phyloP scores from a whole-genome alignment of 2,888 invertebrate genomes.

The Patella depressa region DNA sequence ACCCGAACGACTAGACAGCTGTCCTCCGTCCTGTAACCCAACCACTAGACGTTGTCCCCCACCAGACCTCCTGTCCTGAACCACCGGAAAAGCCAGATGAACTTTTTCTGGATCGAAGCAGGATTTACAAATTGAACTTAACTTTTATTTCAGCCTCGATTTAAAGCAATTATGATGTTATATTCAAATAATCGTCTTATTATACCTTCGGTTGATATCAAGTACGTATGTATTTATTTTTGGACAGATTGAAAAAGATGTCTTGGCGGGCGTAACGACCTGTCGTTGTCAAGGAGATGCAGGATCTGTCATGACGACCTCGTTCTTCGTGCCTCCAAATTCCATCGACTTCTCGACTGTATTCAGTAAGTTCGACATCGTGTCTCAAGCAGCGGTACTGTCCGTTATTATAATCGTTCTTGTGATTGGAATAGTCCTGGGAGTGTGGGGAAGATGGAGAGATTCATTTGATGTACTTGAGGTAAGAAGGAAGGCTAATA shows the following conservation, averaged over 20 bases:
- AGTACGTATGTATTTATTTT: not conserved
- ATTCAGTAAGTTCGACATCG: constrained; percentile 56
- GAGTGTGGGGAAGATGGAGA: constrained; percentile 64
- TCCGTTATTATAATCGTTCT: constrained; percentile 62
- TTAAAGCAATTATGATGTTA: no score
- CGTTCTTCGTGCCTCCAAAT: constrained; percentile 61
- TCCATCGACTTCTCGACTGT: constrained; percentile 62
- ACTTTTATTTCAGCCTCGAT: no score
- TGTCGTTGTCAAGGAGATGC: constrained; percentile 55
- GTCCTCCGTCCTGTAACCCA: no score
- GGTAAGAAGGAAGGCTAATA: not conserved
- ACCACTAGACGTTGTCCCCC: no score
- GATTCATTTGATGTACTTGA: constrained; percentile 42
- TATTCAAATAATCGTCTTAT: not conserved
- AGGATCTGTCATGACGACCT: constrained; percentile 58
- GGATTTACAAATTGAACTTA: no score
- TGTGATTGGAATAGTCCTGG: constrained; percentile 52
- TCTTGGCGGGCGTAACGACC: constrained; percentile 37
- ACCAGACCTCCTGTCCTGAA: no score
- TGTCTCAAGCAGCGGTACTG: constrained; percentile 65
- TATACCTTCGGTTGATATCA: no score
- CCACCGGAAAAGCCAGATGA: no score
- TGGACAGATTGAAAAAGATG: constrained; percentile 13
- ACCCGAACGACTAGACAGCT: no score
- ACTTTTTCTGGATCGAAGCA: no score